Base-by-base conservation (phyloP, 2,888 invertebrate species). In the Elegia similella region DNA sequence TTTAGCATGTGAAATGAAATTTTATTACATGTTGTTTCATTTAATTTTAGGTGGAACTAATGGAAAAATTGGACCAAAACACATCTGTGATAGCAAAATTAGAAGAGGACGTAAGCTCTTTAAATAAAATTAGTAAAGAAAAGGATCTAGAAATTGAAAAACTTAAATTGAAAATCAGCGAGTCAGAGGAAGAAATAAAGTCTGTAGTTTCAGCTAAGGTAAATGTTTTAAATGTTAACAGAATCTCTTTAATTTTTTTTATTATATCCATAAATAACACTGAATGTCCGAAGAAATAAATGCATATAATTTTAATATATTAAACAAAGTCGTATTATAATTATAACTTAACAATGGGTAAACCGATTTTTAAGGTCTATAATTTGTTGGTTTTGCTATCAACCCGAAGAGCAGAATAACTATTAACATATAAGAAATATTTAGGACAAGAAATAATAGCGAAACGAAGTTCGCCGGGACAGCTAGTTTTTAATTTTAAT, bases 51-150 rank as follows among this genome's bases (percentile, higher is more conserved):
- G 73, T 83, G 13, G 92, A 92, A 73, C 76, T 92, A 34, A 77
- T 84, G 64, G 79, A 89, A 59, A 90, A 90, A 75, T 71, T 92
- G 67, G 83, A 88, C 63, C 63, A 85, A 59, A 84, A 81, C 47
- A 65, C 75, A 7, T 50, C 65, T 52, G 65, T 68, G 52, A 82
- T 86, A 67, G 58, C 68, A 1, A 71, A 73, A 42, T 65, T 90
- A 42, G 75, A 86, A 68, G 86, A 88, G 15, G 72, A 85, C 65
- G 70, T 88, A 8, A 74, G 70, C 17, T 13, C 59, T 15, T 65
- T 88, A 8, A 73, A 59, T 44, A 65, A 66, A 54, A 60, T 65
- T 8, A 75, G 76, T 54, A 72, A 76, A 62, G 76, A 80, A 15
- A 87, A 85, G 53, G 81, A 88, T 52, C 63, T 66, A n/a, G 76